Conservation (phyloP, 2,888 invertebrate species). For the Apotomis betuletana region DNA sequence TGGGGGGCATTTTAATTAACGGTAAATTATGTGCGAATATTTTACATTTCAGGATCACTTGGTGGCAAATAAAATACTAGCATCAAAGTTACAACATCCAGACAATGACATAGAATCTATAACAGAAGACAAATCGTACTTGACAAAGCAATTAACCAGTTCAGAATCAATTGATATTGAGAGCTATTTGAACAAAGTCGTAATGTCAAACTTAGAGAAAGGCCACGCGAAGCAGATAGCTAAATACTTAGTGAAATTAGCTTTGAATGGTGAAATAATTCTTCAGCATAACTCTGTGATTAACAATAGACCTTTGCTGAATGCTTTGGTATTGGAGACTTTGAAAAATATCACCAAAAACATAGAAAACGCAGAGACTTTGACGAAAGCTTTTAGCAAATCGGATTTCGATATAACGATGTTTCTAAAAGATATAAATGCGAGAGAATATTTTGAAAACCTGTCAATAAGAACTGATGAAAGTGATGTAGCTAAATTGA, state of each 20-base stretch:
- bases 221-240: slow-evolving; percentile 61
- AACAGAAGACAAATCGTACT: slow-evolving; percentile 57
- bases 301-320: slow-evolving; percentile 63
- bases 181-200: slow-evolving; percentile 57
- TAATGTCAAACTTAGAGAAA: slow-evolving; percentile 64
- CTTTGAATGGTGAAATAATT: slow-evolving; percentile 53
- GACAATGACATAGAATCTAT: slow-evolving; percentile 47
- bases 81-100: slow-evolving; percentile 53
- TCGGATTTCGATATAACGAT: slow-evolving; percentile 59
- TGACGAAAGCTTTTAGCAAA: slow-evolving; percentile 64
- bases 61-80: slow-evolving; percentile 65
- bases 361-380: slow-evolving; percentile 61
- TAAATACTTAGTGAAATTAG: slow-evolving; percentile 64
- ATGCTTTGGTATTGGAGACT: slow-evolving; percentile 64
- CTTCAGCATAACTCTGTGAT: slow-evolving; percentile 57
- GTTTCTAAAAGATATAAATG: slow-evolving; percentile 58
- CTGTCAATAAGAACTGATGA: slow-evolving; percentile 51
- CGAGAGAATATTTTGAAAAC: slow-evolving; percentile 57
- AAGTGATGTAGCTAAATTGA: slow-evolving; percentile 53
- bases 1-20: too few species aligned
- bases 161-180: slow-evolving; percentile 54
- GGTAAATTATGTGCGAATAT: background rate
- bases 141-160: slow-evolving; percentile 63
- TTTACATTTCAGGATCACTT: slow-evolving; percentile 67
- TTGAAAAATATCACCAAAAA: slow-evolving; percentile 62